Evolutionary conservation across 2,888 invertebrate species (phyloP), one percentile per base, ranked within the genome.

Genomic region (Timema podura): DNA sequence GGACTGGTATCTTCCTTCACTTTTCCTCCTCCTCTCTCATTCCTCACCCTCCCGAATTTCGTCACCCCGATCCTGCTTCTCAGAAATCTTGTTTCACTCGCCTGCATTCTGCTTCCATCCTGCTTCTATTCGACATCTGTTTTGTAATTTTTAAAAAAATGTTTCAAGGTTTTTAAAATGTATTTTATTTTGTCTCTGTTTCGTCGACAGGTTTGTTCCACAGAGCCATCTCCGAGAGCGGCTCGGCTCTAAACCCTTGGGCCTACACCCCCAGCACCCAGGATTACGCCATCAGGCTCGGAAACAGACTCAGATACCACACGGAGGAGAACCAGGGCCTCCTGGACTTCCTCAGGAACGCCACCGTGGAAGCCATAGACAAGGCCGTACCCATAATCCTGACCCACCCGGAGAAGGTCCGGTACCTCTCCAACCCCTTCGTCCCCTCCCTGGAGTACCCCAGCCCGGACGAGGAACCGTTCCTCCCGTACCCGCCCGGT

Each of bases 201-300:
- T 30, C 3, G 30, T 30, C 30, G 3, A 13, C 61, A 61, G 61
- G 61, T 44, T 45, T 61, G 30, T 61, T 61, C 61, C 61, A 61
- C 61, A 61, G 61, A 61, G 61, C 61, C 11, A 61, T 61, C 30
- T 61, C 61, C 6, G 61, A 61, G 61, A 61, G 61, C 11, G 61
- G 61, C 5, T 61, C 61, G 5, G 61, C 61, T 11, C 44, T 61
- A 5, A 61, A 61, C 61, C 61, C 61, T n/a, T 61, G 61, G 61
- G 61, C 61, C 6, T 61, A 15, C 44, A 44, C 30, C 61, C 30
- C 30, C 44, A 61, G 45, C 61, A 15, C 61, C 5, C 44, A 61
- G 11, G 9, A 13, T 13, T 44, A 45, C 44, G 61, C 61, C 5
- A 11, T 11, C 61, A 30, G 44, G 44, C 61, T 61, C 5, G 44